Base-by-base conservation (phyloP, 2,113 vertebrate species). In the Hyla sarda region DNA sequence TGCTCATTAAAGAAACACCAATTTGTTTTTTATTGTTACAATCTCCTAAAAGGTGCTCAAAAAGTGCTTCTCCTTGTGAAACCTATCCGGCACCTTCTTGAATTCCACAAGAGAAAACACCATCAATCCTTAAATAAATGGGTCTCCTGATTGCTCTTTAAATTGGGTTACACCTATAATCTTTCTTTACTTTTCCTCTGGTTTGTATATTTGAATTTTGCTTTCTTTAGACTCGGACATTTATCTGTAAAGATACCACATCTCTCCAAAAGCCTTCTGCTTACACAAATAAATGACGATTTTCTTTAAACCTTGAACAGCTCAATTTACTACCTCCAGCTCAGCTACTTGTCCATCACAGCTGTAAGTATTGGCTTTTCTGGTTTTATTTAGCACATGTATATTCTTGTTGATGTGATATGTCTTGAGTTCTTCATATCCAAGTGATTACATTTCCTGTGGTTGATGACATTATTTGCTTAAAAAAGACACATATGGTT, bases 301-400 rank as follows among this genome's bases (percentile, higher is more conserved):
- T 58, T 71, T 41, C 67, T 84, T 83, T 84, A 84, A 75, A 83
- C 81, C 72, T 83, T 83, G 41, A 23, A 76, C 56, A 45, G 37
- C 73, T 84, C 72, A 77, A 21, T 50, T 84, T 62, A 3, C 56
- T 47, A 30, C 16, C 71, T 19, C 19, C 32, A 73, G 41, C 58
- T 75, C 47, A 67, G n/a, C 11, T 47, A 30, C 25, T 25, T 84
- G 73, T 84, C 56, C 30, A 23, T 84, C 82, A 84, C 23, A 74
- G 41, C 28, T 84, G 30, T 25, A 5, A 50, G 30, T 54, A 30
- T 34, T 56, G 34, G 34, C 17, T 9, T 41, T 23, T 71, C 67
- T 71, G 67, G 67, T 41, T 71, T 71, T 37, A 71, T 16, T 41
- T 41, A 21, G 32, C 67, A 71, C 19, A 71, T 71, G 19, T 32